phyloP scores from a whole-genome alignment of 2,888 invertebrate genomes.

The Acleris emargana region DNA sequence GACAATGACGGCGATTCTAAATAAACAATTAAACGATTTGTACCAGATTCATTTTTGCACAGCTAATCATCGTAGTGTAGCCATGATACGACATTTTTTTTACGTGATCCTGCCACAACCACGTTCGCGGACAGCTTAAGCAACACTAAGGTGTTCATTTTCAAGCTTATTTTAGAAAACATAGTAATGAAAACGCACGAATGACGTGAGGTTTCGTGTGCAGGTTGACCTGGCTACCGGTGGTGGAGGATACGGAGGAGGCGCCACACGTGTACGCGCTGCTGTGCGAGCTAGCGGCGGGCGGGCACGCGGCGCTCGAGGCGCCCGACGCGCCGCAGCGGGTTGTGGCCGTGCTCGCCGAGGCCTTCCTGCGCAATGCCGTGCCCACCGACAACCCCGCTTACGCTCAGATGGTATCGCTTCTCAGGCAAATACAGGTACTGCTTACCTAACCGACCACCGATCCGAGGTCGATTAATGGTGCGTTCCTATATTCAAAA shows the following conservation, averaged over 20 bases:
- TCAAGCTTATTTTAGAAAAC: too few species aligned
- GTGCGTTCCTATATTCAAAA: too few species aligned
- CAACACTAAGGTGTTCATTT: too few species aligned
- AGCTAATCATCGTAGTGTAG: too few species aligned
- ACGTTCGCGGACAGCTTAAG: too few species aligned
- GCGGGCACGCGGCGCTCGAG: constrained; percentile 92
- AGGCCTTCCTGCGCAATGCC: constrained; percentile 93
- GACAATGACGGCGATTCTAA: too few species aligned
- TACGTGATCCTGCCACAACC: too few species aligned
- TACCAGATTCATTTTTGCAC: too few species aligned
- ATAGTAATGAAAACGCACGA: too few species aligned
- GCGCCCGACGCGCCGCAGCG: constrained; percentile 95
- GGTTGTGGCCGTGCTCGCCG: constrained; percentile 94
- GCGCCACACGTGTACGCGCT: constrained; percentile 97
- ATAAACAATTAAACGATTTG: too few species aligned
- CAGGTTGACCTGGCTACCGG: constrained; percentile 97
- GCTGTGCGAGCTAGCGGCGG: constrained; percentile 96
- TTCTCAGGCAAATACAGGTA: constrained; percentile 94
- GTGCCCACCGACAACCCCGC: constrained; percentile 89
- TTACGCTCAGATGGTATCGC: constrained; percentile 90
- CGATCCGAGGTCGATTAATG: background rate
- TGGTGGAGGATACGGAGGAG: constrained; percentile 97
- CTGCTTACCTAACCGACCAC: constrained; percentile 17
- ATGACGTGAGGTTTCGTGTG: constrained; percentile 22
- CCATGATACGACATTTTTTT: too few species aligned